Base-by-base conservation (phyloP, 2,797 vertebrate genomes). In the Remorina albescens region DNA sequence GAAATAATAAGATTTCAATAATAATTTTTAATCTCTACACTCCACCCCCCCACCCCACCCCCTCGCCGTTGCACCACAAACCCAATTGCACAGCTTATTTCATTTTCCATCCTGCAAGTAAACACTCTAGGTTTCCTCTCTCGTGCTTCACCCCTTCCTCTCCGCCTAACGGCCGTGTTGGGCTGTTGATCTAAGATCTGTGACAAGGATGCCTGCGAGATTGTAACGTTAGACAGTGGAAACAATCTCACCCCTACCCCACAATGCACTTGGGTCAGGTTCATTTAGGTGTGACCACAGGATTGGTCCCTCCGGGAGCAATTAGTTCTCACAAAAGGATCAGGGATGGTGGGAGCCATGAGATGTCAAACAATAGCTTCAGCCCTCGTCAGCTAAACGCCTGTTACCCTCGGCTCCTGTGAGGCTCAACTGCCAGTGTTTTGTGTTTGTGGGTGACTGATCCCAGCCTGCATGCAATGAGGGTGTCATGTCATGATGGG, bases 261-360 rank as follows among this genome's bases (percentile, higher is more conserved):
- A 85, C 88, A 80, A 90, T 92, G 91, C 86, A 74, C 93, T 92
- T 83, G 87, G 81, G 82, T 92, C 90, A 88, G 87, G 86, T 90
- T 91, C 87, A 88, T 90, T 93, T 93, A 87, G 82, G 85, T 91
- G 90, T 92, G 92, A 96, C 93, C 90, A 64, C n/a, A 60, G 93
- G 94, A 95, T 95, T 93, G 90, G 93, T 98, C 96, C 96, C 97
- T 95, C 23, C 54, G 96, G 96, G 96, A 97, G 95, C 96, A 98
- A 98, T 98, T 98, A 97, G 93, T 91, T 84, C 82, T 84, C 79
- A 81, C 91, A 88, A 84, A 83, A 91, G 80, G 85, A 85, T 87
- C 57, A 75, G 79, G 84, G 85, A 86, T 87, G 64, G 81, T 90
- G 89, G 92, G 91, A 94, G 93, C 93, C 93, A 88, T 86, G 77